These are phyloP conservation scores for Drosophila barbarae DNA, from an alignment of 2,888 invertebrate species.

Conservation along the genomic window DNA sequence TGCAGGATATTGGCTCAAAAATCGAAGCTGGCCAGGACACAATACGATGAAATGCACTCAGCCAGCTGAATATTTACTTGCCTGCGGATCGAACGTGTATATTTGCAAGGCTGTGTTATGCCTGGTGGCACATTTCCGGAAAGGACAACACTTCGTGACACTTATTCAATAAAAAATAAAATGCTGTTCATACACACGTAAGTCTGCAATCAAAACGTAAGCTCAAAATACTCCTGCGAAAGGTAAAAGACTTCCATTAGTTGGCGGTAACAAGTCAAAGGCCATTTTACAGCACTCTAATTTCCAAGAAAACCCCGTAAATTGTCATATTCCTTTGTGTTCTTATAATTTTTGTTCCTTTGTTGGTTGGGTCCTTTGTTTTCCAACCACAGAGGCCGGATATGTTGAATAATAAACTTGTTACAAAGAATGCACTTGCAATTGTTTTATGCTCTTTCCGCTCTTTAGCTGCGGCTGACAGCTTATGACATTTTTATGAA, in stretches of 20 bases:
- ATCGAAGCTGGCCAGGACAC: slow-evolving; percentile 33
- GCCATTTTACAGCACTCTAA: slow-evolving; percentile 4
- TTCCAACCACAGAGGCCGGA: background rate
- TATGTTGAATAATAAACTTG: slow-evolving; percentile 6
- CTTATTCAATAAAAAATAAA: slow-evolving; percentile 5
- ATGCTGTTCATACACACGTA: background rate
- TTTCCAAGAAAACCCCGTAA: slow-evolving; percentile 1
- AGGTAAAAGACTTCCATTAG: background rate
- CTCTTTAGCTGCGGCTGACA: slow-evolving; percentile 22
- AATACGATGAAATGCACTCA: slow-evolving; percentile 33
- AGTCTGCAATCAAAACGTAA: background rate
- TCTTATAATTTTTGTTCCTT: background rate
- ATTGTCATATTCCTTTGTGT: background rate
- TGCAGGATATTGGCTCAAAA: slow-evolving; percentile 46
- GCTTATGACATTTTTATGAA: slow-evolving; percentile 30
- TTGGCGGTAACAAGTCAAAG: background rate
- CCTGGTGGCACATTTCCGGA: slow-evolving; percentile 8
- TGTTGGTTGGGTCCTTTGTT: slow-evolving; percentile 1
- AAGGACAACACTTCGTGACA: slow-evolving; percentile 2
- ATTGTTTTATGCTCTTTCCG: slow-evolving; percentile 17
- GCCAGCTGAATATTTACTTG: slow-evolving; percentile 28
- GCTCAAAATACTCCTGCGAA: background rate
- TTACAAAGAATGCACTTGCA: slow-evolving; percentile 13
- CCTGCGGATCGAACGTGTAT: slow-evolving; percentile 3
- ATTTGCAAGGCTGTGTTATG: background rate